phyloP scores from a whole-genome alignment of 2,888 invertebrate species.

The Meta bourneti region DNA sequence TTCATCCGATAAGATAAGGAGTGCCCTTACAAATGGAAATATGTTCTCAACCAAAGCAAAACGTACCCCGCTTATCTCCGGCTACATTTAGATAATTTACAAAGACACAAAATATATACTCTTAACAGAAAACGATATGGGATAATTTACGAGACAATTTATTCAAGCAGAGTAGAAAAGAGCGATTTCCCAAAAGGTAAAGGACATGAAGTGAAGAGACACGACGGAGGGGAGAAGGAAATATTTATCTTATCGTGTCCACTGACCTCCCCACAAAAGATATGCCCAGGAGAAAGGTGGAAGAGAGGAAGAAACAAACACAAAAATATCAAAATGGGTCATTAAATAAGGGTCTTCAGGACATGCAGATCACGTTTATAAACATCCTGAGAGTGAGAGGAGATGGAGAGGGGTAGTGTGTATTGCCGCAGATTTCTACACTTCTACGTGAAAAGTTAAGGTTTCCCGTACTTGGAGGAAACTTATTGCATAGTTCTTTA shows the following conservation, averaged over 20 bases:
- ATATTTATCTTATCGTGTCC: constrained; percentile 38
- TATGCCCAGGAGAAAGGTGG: background rate
- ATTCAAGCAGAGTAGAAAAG: constrained; percentile 36
- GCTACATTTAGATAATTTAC: constrained; percentile 35
- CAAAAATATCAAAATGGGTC: constrained; percentile 27
- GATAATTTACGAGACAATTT: constrained; percentile 39
- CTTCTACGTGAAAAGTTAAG: constrained; percentile 9
- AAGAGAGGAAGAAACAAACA: background rate
- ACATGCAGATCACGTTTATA: constrained; percentile 56
- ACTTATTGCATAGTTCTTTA: constrained; percentile 2
- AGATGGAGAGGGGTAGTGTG: background rate
- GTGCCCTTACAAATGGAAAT: constrained; percentile 14
- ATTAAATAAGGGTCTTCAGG: constrained; percentile 34
- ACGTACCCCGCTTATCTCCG: constrained; percentile 29
- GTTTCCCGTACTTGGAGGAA: background rate
- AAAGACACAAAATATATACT: constrained; percentile 20
- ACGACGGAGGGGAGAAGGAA: background rate
- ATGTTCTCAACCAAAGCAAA: constrained; percentile 20
- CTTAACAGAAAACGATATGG: constrained; percentile 25
- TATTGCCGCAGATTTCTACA: constrained; percentile 31
- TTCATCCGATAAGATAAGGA: constrained; percentile 1
- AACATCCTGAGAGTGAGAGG: background rate
- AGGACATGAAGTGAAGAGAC: background rate
- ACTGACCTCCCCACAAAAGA: constrained; percentile 31
- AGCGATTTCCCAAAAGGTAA: constrained; percentile 14